A percentile compares a stretch with the other conserved stretches of the same genome.
Evolutionary conservation across 2,113 vertebrate genomes (phyloP).

Genomic region (Synodontis membranacea): DNA sequence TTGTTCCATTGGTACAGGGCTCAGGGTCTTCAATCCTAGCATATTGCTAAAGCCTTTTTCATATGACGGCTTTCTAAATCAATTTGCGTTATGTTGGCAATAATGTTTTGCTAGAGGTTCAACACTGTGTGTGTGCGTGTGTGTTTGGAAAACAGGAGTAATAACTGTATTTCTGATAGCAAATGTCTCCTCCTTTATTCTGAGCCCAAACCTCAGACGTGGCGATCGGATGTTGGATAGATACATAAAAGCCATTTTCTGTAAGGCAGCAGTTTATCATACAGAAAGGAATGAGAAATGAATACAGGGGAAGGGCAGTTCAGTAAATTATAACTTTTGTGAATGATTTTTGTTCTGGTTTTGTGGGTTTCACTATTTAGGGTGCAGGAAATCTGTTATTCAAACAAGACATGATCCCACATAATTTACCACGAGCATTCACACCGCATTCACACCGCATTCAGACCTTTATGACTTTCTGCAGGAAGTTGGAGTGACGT

Average conservation of each 20-base stretch:
- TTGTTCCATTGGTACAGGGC: constrained; percentile 1
- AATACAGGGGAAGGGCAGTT: background rate
- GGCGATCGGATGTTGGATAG: background rate
- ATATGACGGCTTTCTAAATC: constrained; percentile 32
- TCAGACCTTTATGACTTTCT: no score
- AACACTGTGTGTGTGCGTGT: background rate
- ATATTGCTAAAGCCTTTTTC: constrained; percentile 21
- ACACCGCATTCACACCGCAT: background rate
- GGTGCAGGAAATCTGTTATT: constrained; percentile 21
- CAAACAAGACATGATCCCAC: background rate
- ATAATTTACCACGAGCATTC: constrained; percentile 27
- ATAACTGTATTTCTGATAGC: background rate
- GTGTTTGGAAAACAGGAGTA: background rate
- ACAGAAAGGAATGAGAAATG: constrained; percentile 7
- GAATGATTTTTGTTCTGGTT: constrained; percentile 1
- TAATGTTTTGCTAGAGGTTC: background rate
- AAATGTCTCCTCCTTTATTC: background rate
- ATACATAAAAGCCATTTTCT: background rate
- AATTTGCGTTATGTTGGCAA: constrained; percentile 14
- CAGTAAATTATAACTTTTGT: background rate
- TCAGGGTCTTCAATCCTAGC: constrained; percentile 29
- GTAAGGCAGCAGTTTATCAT: background rate
- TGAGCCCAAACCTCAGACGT: background rate
- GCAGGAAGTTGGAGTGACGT: background rate
- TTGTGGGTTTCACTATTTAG: background rate